Conservation (phyloP, 2,888 invertebrate genomes). For the Cheilosia vulpina region DNA sequence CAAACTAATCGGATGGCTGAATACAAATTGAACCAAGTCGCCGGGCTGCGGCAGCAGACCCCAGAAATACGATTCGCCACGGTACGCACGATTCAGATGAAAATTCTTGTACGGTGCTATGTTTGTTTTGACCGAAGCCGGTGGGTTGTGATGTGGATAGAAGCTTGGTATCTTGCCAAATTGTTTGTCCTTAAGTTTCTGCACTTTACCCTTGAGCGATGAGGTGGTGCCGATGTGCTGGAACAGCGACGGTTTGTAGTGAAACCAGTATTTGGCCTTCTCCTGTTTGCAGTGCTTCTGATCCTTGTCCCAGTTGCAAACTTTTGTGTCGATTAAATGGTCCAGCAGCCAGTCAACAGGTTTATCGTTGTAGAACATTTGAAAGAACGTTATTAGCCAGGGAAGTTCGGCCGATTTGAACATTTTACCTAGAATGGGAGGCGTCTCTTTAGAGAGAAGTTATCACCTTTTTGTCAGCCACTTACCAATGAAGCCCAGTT, state of each 20-base stretch:
- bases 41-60: conserved; percentile 93
- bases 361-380: conserved; percentile 97
- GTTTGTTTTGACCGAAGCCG: conserved; percentile 88
- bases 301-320: conserved; percentile 92
- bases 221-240: conserved; percentile 98
- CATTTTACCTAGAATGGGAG: conserved; percentile 88
- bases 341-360: conserved; percentile 98
- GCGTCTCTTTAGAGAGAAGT: neutral
- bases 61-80: conserved; percentile 96
- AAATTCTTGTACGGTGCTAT: conserved; percentile 92
- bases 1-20: conserved; percentile 88
- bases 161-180: conserved; percentile 93
- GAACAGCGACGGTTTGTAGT: conserved; percentile 95
- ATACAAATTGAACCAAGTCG: conserved; percentile 91
- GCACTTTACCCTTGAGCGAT: conserved; percentile 97
- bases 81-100: conserved; percentile 91
- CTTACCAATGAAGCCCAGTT: conserved; percentile 95
- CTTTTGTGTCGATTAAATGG: conserved; percentile 93
- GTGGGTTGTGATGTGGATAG: conserved; percentile 91
- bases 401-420: conserved; percentile 95
- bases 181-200: conserved; percentile 96
- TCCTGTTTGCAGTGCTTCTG: conserved; percentile 93
- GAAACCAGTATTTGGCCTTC: conserved; percentile 91
- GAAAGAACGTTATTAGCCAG: conserved; percentile 94
- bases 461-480: conserved; percentile 25